Evolutionary conservation across 37 sponge, comb jelly and placozoan species (phyloP).

Genomic region (Dysidea cf. avara): DNA sequence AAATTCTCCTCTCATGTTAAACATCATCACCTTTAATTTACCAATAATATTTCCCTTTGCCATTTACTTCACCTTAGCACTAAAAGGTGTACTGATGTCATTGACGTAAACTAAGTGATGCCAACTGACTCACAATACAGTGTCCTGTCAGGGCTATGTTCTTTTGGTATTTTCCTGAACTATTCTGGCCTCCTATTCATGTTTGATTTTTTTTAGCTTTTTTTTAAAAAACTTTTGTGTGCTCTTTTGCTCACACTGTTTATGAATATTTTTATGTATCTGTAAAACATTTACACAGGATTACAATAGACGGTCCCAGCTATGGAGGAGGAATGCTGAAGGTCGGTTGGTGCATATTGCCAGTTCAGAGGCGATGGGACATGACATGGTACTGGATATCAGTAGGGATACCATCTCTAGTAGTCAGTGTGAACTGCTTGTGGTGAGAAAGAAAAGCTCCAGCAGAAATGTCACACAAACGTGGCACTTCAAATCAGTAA

Average conservation of each 20-base stretch:
- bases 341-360: constrained; percentile 75
- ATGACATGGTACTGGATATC: constrained; percentile 73
- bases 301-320: constrained; percentile 55
- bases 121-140: too few relatives aligned
- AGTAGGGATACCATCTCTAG: constrained; percentile 3
- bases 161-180: background rate
- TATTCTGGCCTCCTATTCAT: background rate
- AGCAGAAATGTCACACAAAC: constrained; percentile 47
- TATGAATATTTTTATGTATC: background rate
- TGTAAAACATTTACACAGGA: constrained; percentile 28
- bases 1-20: too few relatives aligned
- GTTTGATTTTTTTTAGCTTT: background rate
- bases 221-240: background rate
- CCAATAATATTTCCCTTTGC: too few relatives aligned
- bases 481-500: constrained; percentile 75
- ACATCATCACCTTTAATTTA: too few relatives aligned
- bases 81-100: too few relatives aligned
- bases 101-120: too few relatives aligned
- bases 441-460: constrained; percentile 34
- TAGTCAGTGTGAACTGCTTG: constrained; percentile 38
- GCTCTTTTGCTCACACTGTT: background rate
- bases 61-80: too few relatives aligned
- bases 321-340: constrained; percentile 84
- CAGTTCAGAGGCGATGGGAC: constrained; percentile 24
- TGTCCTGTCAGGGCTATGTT: too few relatives aligned